Evolutionary conservation across 2,113 vertebrate species (phyloP).

Genomic region (Stegastes partitus): DNA sequence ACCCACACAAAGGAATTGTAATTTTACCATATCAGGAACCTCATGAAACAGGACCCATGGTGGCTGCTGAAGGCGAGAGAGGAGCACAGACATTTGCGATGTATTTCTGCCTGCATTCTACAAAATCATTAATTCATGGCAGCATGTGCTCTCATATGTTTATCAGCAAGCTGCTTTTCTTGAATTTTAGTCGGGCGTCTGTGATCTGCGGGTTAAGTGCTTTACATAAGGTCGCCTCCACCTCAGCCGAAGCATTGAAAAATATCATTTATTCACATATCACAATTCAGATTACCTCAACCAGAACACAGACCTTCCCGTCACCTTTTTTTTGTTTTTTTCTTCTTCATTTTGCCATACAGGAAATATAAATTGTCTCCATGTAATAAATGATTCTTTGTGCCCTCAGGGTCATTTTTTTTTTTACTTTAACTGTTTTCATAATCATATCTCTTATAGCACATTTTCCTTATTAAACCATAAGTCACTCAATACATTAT

Average conservation of each 20-base stretch:
- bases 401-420: no score
- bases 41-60: background rate
- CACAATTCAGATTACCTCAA: background rate
- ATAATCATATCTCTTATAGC: background rate
- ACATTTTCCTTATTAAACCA: background rate
- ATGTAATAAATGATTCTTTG: no score
- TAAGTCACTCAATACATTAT: background rate
- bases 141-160: background rate
- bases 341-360: background rate
- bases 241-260: background rate
- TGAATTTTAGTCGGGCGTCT: background rate
- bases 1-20: background rate
- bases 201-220: background rate
- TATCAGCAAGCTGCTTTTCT: background rate
- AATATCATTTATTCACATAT: background rate
- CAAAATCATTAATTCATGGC: background rate
- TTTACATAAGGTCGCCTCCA: constrained; percentile 1
- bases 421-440: no score
- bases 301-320: background rate
- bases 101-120: background rate
- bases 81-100: background rate
- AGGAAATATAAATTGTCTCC: background rate
- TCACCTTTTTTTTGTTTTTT: background rate
- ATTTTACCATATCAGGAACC: background rate
- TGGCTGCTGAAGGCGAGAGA: background rate